Evolutionary conservation across 2,113 vertebrate species (phyloP).

Genomic region (Apteryx owenii): DNA sequence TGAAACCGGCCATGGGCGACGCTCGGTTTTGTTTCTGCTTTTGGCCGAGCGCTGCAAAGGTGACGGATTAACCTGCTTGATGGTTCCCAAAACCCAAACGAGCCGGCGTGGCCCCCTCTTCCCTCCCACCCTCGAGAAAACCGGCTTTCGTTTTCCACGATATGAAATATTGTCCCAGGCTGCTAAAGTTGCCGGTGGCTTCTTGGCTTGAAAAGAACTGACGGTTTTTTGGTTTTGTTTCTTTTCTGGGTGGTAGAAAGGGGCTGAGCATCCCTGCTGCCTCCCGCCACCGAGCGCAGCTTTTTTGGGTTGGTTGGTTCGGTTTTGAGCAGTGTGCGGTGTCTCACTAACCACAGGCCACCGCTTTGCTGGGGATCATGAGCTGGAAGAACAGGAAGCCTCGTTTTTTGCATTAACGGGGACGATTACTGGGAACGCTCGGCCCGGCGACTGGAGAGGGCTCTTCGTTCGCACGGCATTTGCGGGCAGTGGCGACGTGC

Average conservation of each 20-base stretch:
- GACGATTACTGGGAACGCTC: background rate
- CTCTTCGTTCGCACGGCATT: fast-evolving
- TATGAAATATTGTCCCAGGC: background rate
- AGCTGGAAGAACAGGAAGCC: background rate
- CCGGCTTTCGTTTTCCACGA: background rate
- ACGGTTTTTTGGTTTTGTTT: too few relatives aligned
- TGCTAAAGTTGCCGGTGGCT: background rate
- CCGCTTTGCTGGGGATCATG: fast-evolving
- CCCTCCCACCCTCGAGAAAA: background rate
- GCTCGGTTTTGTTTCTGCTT: background rate
- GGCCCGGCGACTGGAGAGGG: background rate
- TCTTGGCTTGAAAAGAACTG: background rate
- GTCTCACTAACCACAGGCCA: background rate
- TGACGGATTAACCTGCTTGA: background rate
- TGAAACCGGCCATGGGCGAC: background rate
- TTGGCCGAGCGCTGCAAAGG: background rate
- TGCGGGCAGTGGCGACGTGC: background rate
- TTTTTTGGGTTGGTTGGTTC: too few relatives aligned
- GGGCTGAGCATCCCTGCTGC: background rate
- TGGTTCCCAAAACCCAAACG: background rate
- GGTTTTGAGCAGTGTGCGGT: background rate
- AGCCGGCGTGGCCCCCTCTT: background rate
- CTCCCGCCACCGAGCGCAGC: too few relatives aligned
- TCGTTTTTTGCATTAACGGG: background rate
- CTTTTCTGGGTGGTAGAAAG: background rate